phyloP scores from a whole-genome alignment of 1,140 invertebrate species.

The Ceratoteleas bidentatus region DNA sequence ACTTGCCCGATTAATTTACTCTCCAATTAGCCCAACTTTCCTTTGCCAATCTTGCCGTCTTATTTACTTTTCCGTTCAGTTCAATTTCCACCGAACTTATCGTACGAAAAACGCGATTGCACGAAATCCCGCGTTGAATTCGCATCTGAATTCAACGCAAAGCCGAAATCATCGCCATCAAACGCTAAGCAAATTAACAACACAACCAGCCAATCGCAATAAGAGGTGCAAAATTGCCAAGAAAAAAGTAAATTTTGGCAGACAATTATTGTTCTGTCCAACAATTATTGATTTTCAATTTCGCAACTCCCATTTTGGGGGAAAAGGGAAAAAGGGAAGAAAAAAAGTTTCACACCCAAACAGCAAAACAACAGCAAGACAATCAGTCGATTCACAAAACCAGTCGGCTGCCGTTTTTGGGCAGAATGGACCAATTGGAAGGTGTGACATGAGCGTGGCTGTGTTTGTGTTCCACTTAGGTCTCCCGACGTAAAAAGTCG shows the following conservation, averaged over 20 bases:
- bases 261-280: too few species aligned
- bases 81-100: too few species aligned
- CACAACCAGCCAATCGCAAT: not conserved
- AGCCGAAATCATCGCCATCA: constrained; percentile 37
- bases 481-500: too few species aligned
- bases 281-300: constrained; percentile 8
- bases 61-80: too few species aligned
- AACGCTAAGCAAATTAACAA: constrained; percentile 42
- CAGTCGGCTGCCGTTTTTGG: constrained; percentile 24
- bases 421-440: constrained; percentile 20
- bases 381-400: too few species aligned
- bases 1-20: too few species aligned
- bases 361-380: too few species aligned
- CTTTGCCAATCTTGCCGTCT: too few species aligned
- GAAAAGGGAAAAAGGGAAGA: not conserved
- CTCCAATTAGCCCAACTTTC: too few species aligned
- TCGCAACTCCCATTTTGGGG: constrained; percentile 10
- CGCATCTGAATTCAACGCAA: constrained; percentile 20
- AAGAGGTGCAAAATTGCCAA: constrained; percentile 36
- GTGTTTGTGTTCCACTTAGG: constrained; percentile 33
- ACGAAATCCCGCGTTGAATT: too few species aligned
- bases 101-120: too few species aligned
- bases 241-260: too few species aligned
- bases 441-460: constrained; percentile 31
- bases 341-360: not conserved